Evolutionary conservation across 2,797 vertebrate genomes (phyloP), one percentile per base, ranked within the genome.

Genomic region (Rachycentron canadum): DNA sequence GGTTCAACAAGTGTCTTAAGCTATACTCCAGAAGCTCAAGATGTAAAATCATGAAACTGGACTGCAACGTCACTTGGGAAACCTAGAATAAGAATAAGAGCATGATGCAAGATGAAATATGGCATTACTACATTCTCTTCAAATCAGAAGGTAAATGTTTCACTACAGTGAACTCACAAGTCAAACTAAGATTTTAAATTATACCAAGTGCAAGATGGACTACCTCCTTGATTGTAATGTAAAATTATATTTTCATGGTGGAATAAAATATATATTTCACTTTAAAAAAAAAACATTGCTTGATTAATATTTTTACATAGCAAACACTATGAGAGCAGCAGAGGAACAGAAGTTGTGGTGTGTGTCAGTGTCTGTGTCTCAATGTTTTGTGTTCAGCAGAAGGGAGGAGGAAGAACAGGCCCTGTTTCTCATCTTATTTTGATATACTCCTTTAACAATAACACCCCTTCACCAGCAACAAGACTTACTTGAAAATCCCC

Each of bases 251-350:
- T 64, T 70, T 43, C 45, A 47, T 41, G 2, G 4, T n/a, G 10
- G 16, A 70, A 73, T 7, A 73, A 36, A 62, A 65, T 21, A 76
- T 93, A 94, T 93, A 92, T 93, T 93, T 53, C 55, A 58, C 1
- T 92, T 85, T 67, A 73, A 41, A 66, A 74, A 72, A 38, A 96
- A 95, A 91, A 59, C 36, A 69, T 57, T 96, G 95, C 78, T 97
- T 96, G 96, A 96, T 94, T 96, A 91, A 95, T 94, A 93, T 90
- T 86, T 67, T 93, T 92, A 94, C 95, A 95, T 95, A 73, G 93
- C 79, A 56, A 96, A 95, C 93, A 93, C 90, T 93, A 90, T 93
- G 14, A 87, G 95, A 95, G 95, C 95, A 96, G 95, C 95, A 94
- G 83, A 95, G 93, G 93, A 96, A 94, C 94, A 81, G 84, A 86